These are phyloP conservation scores for Acrobasis consociella DNA, from an alignment of 2,888 invertebrate species.

Conservation along the genomic window DNA sequence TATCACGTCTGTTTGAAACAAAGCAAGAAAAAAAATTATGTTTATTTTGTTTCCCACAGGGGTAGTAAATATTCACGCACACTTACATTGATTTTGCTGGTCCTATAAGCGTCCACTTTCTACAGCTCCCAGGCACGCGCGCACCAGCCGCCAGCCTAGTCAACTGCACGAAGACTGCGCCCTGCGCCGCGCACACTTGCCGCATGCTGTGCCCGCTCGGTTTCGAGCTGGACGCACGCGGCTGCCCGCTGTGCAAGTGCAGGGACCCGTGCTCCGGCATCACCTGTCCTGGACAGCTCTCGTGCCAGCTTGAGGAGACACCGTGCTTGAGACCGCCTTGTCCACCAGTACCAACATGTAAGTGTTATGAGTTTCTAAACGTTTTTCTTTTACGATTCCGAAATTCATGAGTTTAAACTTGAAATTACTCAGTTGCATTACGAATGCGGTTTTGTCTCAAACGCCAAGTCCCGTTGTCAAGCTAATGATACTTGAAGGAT, in stretches of 20 bases:
- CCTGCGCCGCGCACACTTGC: conserved; percentile 91
- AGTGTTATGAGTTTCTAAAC: conserved; percentile 33
- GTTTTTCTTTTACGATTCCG: too few relatives aligned
- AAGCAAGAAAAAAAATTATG: too few relatives aligned
- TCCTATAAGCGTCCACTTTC: background rate
- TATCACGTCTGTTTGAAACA: too few relatives aligned
- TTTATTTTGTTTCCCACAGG: too few relatives aligned
- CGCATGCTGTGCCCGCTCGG: conserved; percentile 94
- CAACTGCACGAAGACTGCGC: conserved; percentile 86
- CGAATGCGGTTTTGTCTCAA: too few relatives aligned
- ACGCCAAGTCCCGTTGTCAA: background rate
- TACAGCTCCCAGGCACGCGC: conserved; percentile 86
- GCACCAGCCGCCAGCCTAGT: conserved; percentile 85
- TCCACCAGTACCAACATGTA: conserved; percentile 92
- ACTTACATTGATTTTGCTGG: too few relatives aligned
- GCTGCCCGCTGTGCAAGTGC: conserved; percentile 91
- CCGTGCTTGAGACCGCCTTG: conserved; percentile 91
- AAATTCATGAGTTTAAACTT: too few relatives aligned
- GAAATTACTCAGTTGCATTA: too few relatives aligned
- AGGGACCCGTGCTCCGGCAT: conserved; percentile 90
- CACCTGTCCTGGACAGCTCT: conserved; percentile 88
- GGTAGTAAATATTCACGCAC: too few relatives aligned
- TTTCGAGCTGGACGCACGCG: conserved; percentile 86
- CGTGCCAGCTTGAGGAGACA: conserved; percentile 90
- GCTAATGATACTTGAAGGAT: background rate